Evolutionary conservation across 2,888 invertebrate genomes (phyloP), one percentile per base, ranked within the genome.

Genomic region (Tricholauxania praeusta): DNA sequence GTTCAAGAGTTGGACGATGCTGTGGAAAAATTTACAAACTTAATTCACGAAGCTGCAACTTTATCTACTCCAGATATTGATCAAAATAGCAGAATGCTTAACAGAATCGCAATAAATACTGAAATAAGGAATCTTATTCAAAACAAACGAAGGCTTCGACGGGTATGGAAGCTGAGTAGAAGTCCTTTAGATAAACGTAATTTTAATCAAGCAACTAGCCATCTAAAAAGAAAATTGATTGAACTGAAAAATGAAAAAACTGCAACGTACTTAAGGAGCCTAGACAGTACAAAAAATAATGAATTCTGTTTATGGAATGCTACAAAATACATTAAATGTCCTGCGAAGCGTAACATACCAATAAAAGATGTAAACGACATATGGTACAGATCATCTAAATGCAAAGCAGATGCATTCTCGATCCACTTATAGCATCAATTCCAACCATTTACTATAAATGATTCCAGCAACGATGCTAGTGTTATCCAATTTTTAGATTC

Each of bases 1-100:
- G 52, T 47, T 22, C 19, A 32, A 22, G 69, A 72, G 47, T 17
- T 71, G 17, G 74, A 74, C 39, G 19, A 57, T 55, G 64, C 51
- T 6, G 68, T 71, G 57, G 73, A 73, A 73, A 32, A n/a, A 2
- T 66, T 73, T 59, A 73, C 64, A 14, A 49, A 17, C n/a, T 17
- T 57, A 15, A 32, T 73, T 47, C 57, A 69, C 17, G 59, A 64
- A 51, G 63, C 69, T 14, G 72, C 68, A 4, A 19, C 19, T 59
- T 48, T 49, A 69, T 72, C 72, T 14, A 72, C 68, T 4, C 72
- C 72, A 64, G 49, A 51, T 14, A 3, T 22, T 22, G 22, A 22
- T 3, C 22, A 22, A 22, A 22, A 22, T 22, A 22, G 22, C 22
- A 22, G 22, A 22, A 22, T 22, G 22, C 3, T 22, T 60, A 60